These are phyloP conservation scores for Eudorcas thomsonii DNA, from an alignment of 2,113 vertebrate genomes.

Conservation along the genomic window DNA sequence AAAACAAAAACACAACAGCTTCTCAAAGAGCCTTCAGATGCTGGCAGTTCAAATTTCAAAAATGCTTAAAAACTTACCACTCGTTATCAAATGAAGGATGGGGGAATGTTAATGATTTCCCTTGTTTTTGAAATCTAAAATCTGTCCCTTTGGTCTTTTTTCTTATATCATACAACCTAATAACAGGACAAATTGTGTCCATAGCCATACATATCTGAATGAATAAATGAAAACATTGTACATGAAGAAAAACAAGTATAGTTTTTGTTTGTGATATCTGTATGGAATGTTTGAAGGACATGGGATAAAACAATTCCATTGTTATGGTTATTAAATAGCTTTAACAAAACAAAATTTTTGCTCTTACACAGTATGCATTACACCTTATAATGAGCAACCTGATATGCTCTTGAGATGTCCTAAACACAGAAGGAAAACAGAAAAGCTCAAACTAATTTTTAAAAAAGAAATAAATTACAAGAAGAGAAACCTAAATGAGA, in stretches of 20 bases:
- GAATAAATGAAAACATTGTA: not conserved
- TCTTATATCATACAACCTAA: not conserved
- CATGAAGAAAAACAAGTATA: not conserved
- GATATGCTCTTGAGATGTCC: not conserved
- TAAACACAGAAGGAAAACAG: not conserved
- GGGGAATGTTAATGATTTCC: not conserved
- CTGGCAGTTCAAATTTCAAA: not conserved
- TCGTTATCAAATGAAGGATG: not conserved
- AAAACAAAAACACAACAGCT: not conserved
- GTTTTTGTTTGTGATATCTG: not conserved
- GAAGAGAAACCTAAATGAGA: not conserved
- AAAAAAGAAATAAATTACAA: not conserved
- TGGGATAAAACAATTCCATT: not conserved
- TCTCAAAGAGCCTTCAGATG: not conserved
- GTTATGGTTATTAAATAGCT: not conserved
- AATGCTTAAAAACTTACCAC: not conserved
- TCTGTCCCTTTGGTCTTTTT: not conserved
- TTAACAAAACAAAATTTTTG: not conserved
- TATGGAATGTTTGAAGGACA: not conserved
- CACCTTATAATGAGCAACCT: not conserved
- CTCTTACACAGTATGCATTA: not conserved
- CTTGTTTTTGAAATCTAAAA: not conserved
- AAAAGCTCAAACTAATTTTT: not conserved
- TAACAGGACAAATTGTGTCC: not conserved
- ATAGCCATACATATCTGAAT: not conserved